phyloP scores from a whole-genome alignment of 2,113 vertebrate species.

The Forbesichthys papilliferus region DNA sequence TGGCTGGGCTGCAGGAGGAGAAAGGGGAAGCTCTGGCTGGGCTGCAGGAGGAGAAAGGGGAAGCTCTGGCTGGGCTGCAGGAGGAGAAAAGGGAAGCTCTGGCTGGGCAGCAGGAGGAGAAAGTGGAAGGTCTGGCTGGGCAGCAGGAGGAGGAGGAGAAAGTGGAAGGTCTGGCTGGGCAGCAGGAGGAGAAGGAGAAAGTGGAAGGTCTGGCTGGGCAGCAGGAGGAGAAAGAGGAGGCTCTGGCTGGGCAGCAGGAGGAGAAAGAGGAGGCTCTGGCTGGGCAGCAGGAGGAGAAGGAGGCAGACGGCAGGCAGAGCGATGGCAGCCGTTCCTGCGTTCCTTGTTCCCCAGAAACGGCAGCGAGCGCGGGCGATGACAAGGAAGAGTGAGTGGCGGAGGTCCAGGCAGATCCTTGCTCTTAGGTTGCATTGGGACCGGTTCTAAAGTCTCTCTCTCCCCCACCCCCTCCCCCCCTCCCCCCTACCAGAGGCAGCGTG shows the following conservation, averaged over 20 bases:
- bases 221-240: neutral
- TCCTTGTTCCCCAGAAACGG: neutral
- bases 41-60: neutral
- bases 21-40: neutral
- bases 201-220: too few species aligned
- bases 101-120: neutral
- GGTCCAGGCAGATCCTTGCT: neutral
- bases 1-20: neutral
- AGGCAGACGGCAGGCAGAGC: neutral
- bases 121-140: neutral
- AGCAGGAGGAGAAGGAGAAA: neutral
- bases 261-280: neutral
- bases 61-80: neutral
- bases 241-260: neutral
- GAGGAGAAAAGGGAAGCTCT: neutral
- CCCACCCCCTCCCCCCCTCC: neutral
- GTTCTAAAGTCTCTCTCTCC: neutral
- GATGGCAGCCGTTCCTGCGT: neutral
- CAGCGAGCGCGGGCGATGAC: neutral
- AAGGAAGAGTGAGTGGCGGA: conserved; percentile 44
- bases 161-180: neutral
- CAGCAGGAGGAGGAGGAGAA: neutral
- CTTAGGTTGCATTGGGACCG: neutral
- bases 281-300: neutral
- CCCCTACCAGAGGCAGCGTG: conserved; percentile 34